Percentiles rank a stretch among this genome's conserved stretches.
Conservation (phyloP, 2,888 invertebrate species). For the Atrina japonica region DNA sequence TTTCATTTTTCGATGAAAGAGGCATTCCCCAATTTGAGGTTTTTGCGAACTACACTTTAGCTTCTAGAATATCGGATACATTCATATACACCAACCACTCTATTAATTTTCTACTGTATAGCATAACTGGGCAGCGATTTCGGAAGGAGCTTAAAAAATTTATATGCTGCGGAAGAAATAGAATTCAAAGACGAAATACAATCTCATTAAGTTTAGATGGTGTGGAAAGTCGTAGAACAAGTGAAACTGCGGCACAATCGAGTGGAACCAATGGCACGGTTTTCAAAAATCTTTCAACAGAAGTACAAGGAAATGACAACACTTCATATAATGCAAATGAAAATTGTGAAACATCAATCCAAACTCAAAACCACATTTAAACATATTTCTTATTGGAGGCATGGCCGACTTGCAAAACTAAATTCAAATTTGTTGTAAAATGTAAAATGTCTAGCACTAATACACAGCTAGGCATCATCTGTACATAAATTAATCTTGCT, state of each 20-base stretch:
- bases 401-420: too few species aligned
- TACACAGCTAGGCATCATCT: too few species aligned
- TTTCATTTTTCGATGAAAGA: conserved; percentile 49
- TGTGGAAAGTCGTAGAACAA: conserved; percentile 7
- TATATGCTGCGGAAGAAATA: conserved; percentile 12
- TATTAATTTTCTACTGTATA: conserved; percentile 74
- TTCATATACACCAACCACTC: conserved; percentile 72
- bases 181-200: conserved; percentile 5
- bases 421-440: too few species aligned
- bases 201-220: conserved; percentile 22
- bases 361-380: too few species aligned
- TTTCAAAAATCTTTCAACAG: too few species aligned
- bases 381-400: too few species aligned
- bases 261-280: too few species aligned
- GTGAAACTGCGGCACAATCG: neutral
- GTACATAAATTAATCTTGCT: too few species aligned
- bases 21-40: conserved; percentile 47
- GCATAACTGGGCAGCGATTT: conserved; percentile 69
- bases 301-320: too few species aligned
- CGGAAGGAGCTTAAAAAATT: conserved; percentile 59
- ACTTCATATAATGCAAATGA: too few species aligned
- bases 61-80: conserved; percentile 59
- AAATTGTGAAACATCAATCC: too few species aligned
- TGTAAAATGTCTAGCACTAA: too few species aligned
- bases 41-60: conserved; percentile 57